A percentile compares a stretch with the other conserved stretches of the same genome.
Evolutionary conservation across 1,140 invertebrate species (phyloP).

Genomic region (Acromyrmex charruanus): DNA sequence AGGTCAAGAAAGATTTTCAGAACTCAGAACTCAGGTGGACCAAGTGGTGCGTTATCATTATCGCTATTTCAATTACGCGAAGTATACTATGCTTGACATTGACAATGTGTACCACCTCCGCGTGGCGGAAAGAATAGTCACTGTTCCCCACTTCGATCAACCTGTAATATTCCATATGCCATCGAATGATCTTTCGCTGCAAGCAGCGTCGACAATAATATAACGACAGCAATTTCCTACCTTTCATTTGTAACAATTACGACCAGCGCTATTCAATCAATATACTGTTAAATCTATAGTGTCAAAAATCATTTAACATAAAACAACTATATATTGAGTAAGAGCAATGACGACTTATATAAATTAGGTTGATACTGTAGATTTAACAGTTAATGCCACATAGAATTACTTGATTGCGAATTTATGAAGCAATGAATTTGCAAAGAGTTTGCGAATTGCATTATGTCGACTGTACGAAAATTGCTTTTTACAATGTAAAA

Average conservation of each 20-base stretch:
- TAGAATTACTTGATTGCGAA: neutral
- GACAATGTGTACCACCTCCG: neutral
- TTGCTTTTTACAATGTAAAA: neutral
- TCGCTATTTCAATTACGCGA: neutral
- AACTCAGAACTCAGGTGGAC: neutral
- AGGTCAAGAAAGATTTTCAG: neutral
- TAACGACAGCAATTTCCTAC: neutral
- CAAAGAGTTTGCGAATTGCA: neutral
- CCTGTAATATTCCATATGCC: slow-evolving; percentile 41
- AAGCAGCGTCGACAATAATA: neutral
- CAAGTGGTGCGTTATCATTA: neutral
- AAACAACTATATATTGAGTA: too few relatives aligned
- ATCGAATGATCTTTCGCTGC: neutral
- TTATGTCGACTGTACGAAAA: neutral
- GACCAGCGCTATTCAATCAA: neutral
- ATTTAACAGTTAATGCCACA: neutral
- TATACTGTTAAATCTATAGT: neutral
- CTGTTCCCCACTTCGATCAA: neutral
- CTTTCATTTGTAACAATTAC: neutral
- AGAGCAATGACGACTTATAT: too few relatives aligned
- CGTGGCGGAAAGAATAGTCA: neutral
- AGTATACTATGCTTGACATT: slow-evolving; percentile 35
- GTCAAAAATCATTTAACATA: too few relatives aligned
- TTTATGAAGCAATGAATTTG: neutral
- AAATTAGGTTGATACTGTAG: too few relatives aligned